Conservation (phyloP, 2,113 vertebrate species). For the Oryzias javanicus region DNA sequence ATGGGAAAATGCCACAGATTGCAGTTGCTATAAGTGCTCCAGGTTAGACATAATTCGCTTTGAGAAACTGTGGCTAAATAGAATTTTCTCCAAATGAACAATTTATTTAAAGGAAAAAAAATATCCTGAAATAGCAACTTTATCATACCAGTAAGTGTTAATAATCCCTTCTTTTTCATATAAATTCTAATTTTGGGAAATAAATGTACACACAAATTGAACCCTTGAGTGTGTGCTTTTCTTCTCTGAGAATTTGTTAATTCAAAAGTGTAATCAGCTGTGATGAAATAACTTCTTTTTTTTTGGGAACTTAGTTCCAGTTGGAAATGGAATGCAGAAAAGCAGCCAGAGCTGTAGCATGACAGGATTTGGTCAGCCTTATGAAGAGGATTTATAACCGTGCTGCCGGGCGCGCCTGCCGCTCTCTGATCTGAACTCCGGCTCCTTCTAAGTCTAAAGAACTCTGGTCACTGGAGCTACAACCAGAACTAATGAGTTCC, state of each 20-base stretch:
- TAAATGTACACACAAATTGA: no score
- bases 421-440: conserved; percentile 5
- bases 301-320: conserved; percentile 1
- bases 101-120: no score
- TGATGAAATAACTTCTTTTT: background rate
- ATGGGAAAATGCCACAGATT: conserved; percentile 16
- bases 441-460: conserved; percentile 18
- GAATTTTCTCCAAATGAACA: no score
- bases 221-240: background rate
- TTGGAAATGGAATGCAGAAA: conserved; percentile 6
- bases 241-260: background rate
- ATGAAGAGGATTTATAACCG: conserved; percentile 7
- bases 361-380: background rate
- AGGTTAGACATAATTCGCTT: conserved; percentile 18
- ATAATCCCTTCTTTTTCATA: no score
- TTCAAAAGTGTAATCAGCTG: conserved; percentile 1
- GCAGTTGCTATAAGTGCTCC: conserved; percentile 9
- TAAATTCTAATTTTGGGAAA: no score
- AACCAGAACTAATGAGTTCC: conserved; percentile 10
- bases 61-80: background rate
- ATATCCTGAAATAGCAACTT: no score
- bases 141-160: no score
- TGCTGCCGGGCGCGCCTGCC: background rate
- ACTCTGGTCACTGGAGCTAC: background rate
- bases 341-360: conserved; percentile 11